Evolutionary conservation across 2,888 invertebrate genomes (phyloP), one percentile per base, ranked within the genome.

Genomic region (Cataglyphis albicans): DNA sequence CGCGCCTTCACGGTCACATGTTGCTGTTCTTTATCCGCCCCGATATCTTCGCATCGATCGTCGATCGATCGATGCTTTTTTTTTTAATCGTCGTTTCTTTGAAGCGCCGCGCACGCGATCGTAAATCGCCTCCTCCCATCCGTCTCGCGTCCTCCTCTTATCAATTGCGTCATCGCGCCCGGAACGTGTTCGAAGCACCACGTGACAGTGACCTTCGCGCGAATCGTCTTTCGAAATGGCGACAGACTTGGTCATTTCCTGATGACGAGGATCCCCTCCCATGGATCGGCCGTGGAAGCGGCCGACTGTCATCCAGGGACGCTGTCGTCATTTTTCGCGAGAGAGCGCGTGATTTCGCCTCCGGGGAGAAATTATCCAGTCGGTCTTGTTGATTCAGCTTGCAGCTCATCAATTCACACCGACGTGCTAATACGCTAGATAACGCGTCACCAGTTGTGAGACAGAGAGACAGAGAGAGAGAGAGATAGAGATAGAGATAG

Each of bases 391-490:
- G 88, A 88, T 80, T 86, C 88, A 82, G 83, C 83, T 76, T 78
- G 88, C 84, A 65, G 57, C 32, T 3, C 29, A 70, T 82, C 59
- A 78, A 82, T 87, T 88, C 86, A 86, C 89, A 83, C 65, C 48
- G 82, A 74, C 80, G 41, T 84, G 90, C 75, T 88, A 88, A 88
- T 84, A 82, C 70, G 61, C 63, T 67, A 44, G 90, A 89, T 90
- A 87, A 88, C 81, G 64, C 59, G 65, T 57, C 65, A 55, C 29
- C 25, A 55, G 38, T 72, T 83, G 84, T 76, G 82, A 25, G 29
- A 84, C 82, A n/a, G 21, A 86, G 12, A 41, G 12, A 12, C 12
- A 41, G 12, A 15, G 44, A 5, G 44, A 44, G 48, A 41, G 41
- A 41, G 41, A 41, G 41, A 25, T 1, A 21, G 21, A 21, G 21